Evolutionary conservation across 1,140 invertebrate genomes (phyloP).

Genomic region (Pogonomyrmex barbatus): DNA sequence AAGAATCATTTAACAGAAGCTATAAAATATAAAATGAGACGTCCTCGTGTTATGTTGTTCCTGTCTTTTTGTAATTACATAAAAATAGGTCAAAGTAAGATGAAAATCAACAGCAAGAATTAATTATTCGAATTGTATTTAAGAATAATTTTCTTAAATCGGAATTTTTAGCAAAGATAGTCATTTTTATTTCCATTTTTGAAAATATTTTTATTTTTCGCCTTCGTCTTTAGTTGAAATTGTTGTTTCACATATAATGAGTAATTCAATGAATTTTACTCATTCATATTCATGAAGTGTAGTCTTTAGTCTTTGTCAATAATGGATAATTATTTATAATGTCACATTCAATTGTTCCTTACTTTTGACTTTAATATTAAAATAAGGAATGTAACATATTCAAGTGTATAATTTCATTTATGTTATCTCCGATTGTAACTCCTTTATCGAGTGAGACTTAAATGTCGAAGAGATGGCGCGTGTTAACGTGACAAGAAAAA

Average conservation of each 20-base stretch:
- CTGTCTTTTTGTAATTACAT: not conserved
- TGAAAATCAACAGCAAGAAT: not conserved
- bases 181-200: not conserved
- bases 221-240: not conserved
- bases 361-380: not conserved
- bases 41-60: not conserved
- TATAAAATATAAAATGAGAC: constrained; percentile 24
- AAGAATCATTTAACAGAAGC: not conserved
- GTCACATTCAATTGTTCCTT: not conserved
- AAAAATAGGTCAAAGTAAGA: not conserved
- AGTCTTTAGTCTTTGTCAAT: not conserved
- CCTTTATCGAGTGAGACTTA: constrained; percentile 45
- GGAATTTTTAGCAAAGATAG: not conserved
- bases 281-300: too few species aligned
- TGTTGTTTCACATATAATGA: not conserved
- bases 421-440: not conserved
- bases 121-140: not conserved
- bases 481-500: not conserved
- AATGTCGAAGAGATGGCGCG: constrained; percentile 54
- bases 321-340: constrained; percentile 1
- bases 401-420: too few species aligned
- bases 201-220: not conserved
- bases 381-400: not conserved
- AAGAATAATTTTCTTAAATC: not conserved
- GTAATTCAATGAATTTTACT: not conserved